Evolutionary conservation across 2,888 invertebrate genomes (phyloP).

Genomic region (Spodoptera littoralis): DNA sequence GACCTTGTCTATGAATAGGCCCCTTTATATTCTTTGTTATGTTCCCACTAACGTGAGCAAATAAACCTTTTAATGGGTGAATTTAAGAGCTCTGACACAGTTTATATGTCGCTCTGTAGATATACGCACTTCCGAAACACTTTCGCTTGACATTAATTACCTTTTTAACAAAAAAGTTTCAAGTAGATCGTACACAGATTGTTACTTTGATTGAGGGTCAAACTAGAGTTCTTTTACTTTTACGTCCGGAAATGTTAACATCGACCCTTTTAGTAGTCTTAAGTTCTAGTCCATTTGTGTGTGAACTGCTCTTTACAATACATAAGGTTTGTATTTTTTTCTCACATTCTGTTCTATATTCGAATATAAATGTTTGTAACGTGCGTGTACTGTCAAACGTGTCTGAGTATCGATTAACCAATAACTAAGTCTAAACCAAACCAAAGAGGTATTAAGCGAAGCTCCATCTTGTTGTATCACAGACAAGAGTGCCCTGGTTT

Average conservation of each 20-base stretch:
- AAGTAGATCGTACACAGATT: no score
- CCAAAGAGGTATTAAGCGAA: conserved; percentile 23
- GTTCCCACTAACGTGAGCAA: conserved; percentile 30
- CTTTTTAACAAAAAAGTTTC: neutral
- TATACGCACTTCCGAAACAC: conserved; percentile 40
- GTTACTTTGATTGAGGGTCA: no score
- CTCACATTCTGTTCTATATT: neutral
- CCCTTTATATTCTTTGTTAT: conserved; percentile 50
- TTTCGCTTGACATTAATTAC: conserved; percentile 12
- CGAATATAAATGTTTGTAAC: conserved; percentile 18
- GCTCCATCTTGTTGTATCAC: conserved; percentile 24
- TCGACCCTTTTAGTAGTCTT: no score
- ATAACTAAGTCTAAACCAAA: conserved; percentile 12
- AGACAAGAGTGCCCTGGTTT: conserved; percentile 21
- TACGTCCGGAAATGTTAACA: no score
- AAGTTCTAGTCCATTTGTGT: no score
- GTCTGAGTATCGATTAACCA: conserved; percentile 30
- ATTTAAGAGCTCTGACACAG: conserved; percentile 35
- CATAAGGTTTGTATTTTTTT: no score
- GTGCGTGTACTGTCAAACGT: conserved; percentile 28
- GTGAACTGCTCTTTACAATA: no score
- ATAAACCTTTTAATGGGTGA: conserved; percentile 40
- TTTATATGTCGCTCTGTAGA: conserved; percentile 25
- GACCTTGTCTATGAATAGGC: conserved; percentile 60
- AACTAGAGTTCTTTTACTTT: no score